Evolutionary conservation across 2,888 invertebrate genomes (phyloP).

Genomic region (Pammene fasciana): DNA sequence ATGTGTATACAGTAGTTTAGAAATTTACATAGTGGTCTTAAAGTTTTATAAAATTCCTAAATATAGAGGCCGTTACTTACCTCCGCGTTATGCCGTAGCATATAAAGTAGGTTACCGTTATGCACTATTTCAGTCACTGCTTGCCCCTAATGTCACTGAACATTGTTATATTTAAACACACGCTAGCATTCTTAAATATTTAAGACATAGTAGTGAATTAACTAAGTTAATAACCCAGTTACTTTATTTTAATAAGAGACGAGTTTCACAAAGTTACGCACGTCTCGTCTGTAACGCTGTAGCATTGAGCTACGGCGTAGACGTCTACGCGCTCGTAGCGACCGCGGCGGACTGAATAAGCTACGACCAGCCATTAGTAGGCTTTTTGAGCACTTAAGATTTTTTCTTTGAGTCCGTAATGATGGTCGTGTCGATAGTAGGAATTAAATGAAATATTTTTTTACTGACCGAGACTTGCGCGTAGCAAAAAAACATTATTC

Average conservation of each 20-base stretch:
- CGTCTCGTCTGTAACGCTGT: slow-evolving; percentile 47
- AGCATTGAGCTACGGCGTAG: slow-evolving; percentile 67
- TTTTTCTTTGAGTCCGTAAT: slow-evolving; percentile 56
- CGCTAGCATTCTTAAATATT: slow-evolving; percentile 21
- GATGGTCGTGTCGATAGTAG: slow-evolving; percentile 53
- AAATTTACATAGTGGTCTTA: background rate
- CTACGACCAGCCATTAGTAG: slow-evolving; percentile 54
- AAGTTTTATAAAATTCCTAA: background rate
- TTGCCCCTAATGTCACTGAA: slow-evolving; percentile 58
- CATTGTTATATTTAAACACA: slow-evolving; percentile 51
- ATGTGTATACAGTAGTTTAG: background rate
- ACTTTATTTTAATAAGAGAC: background rate
- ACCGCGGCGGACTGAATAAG: slow-evolving; percentile 66
- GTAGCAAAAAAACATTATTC: background rate
- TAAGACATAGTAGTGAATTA: background rate
- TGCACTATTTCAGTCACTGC: slow-evolving; percentile 66
- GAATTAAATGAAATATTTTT: slow-evolving; percentile 46
- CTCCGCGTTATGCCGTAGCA: slow-evolving; percentile 66
- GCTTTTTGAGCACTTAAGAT: slow-evolving; percentile 57
- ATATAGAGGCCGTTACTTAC: slow-evolving; percentile 62
- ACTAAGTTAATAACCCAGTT: background rate
- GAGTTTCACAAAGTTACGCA: slow-evolving; percentile 43
- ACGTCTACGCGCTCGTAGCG: slow-evolving; percentile 66
- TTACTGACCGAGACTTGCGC: background rate
- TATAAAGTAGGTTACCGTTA: slow-evolving; percentile 68